Evolutionary conservation across 2,113 vertebrate species (phyloP).

Genomic region (Terrapene triunguis): DNA sequence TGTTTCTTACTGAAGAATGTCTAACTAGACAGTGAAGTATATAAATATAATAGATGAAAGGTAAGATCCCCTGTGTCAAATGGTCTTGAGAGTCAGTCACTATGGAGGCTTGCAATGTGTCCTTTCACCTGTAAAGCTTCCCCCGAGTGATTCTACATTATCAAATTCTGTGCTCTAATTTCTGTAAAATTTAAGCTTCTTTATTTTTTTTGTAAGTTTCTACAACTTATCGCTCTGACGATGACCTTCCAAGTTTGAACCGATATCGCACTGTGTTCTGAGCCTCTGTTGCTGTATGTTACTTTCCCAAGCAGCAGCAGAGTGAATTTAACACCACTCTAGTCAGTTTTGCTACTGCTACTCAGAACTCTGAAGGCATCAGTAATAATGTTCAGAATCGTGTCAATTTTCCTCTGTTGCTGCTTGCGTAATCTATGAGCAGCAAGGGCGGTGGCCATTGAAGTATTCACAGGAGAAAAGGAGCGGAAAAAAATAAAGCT

Average conservation of each 20-base stretch:
- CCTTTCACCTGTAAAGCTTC: constrained; percentile 30
- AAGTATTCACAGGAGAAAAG: accelerated
- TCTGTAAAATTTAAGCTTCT: not conserved
- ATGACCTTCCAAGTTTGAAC: constrained; percentile 22
- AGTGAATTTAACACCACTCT: not conserved
- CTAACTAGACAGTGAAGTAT: not conserved
- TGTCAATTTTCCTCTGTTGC: not conserved
- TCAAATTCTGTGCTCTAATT: not conserved
- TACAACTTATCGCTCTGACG: constrained; percentile 24
- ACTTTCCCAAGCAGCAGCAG: not conserved
- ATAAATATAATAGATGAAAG: not conserved
- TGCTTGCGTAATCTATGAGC: not conserved
- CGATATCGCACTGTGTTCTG: not conserved
- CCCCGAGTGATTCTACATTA: not conserved
- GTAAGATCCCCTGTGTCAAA: constrained; percentile 5
- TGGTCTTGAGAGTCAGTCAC: constrained; percentile 25
- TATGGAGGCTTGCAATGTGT: constrained; percentile 12
- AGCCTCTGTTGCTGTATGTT: not conserved
- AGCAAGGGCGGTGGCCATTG: not conserved
- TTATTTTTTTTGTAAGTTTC: constrained; percentile 9
- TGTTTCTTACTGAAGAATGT: not conserved
- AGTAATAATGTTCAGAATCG: not conserved
- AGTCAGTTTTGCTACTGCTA: not conserved
- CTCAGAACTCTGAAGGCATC: constrained; percentile 6
- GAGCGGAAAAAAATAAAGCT: not conserved